Evolutionary conservation across 2,888 invertebrate species (phyloP).

Genomic region (Dastarcus helophoroides): DNA sequence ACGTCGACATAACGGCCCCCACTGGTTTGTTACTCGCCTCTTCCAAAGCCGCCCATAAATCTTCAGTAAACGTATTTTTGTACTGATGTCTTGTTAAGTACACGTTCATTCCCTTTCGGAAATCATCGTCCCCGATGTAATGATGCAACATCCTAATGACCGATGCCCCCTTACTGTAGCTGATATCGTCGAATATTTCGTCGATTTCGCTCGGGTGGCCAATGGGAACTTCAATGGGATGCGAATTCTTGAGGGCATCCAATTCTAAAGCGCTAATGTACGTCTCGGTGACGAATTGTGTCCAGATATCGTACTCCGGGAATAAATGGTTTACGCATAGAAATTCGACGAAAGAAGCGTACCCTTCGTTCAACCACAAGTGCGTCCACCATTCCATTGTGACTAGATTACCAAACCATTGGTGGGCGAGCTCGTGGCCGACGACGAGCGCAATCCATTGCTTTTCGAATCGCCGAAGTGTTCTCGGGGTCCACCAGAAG

Average conservation of each 20-base stretch:
- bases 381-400: constrained; percentile 99
- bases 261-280: constrained; percentile 75
- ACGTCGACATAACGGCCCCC: constrained; percentile 84
- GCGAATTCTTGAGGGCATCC: constrained; percentile 83
- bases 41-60: constrained; percentile 83
- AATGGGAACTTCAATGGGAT: constrained; percentile 93
- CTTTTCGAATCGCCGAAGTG: constrained; percentile 71
- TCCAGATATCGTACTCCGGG: constrained; percentile 95
- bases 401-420: constrained; percentile 97
- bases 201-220: constrained; percentile 91
- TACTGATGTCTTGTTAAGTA: constrained; percentile 83
- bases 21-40: constrained; percentile 86
- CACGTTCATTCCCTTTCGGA: constrained; percentile 82
- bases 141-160: constrained; percentile 84
- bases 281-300: constrained; percentile 86
- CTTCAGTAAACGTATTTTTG: constrained; percentile 84
- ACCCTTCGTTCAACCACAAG: constrained; percentile 85
- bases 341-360: constrained; percentile 89
- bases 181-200: constrained; percentile 96
- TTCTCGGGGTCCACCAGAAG: constrained; percentile 83
- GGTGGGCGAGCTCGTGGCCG: constrained; percentile 90
- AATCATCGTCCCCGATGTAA: constrained; percentile 87
- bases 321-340: constrained; percentile 85
- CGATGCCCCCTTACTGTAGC: constrained; percentile 91
- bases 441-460: constrained; percentile 83